Percentiles rank a stretch among this genome's conserved stretches.
phyloP scores from a whole-genome alignment of 2,113 vertebrate species.

The Syngnathus floridae region DNA sequence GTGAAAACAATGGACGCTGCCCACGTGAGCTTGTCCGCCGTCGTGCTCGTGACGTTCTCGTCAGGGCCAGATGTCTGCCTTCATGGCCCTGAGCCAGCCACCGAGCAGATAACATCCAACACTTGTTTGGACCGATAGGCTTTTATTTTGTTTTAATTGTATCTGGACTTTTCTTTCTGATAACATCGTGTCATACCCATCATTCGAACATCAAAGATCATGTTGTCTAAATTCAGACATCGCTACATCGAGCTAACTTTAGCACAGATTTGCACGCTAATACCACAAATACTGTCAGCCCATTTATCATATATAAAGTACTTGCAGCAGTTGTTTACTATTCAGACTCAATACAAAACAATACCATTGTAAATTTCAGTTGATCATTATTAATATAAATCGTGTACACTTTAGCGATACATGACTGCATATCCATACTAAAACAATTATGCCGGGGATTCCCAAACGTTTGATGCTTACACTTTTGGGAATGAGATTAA shows the following conservation, averaged over 20 bases:
- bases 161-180: background rate
- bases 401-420: background rate
- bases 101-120: constrained; percentile 12
- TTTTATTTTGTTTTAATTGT: background rate
- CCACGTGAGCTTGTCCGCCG: constrained; percentile 26
- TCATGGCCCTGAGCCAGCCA: constrained; percentile 22
- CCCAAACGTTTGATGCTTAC: no score
- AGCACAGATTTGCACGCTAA: background rate
- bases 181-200: background rate
- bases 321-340: background rate
- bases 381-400: background rate
- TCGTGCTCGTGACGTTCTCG: constrained; percentile 17
- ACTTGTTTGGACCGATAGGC: background rate
- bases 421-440: no score
- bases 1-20: constrained; percentile 63
- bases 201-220: background rate
- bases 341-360: background rate
- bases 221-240: background rate
- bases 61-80: constrained; percentile 56
- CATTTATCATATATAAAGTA: background rate
- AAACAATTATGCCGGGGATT: no score
- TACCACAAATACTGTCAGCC: background rate
- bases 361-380: background rate
- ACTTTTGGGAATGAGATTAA: no score
- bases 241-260: background rate